Conservation (phyloP, 2,888 invertebrate genomes). For the Sesamia inferens region DNA sequence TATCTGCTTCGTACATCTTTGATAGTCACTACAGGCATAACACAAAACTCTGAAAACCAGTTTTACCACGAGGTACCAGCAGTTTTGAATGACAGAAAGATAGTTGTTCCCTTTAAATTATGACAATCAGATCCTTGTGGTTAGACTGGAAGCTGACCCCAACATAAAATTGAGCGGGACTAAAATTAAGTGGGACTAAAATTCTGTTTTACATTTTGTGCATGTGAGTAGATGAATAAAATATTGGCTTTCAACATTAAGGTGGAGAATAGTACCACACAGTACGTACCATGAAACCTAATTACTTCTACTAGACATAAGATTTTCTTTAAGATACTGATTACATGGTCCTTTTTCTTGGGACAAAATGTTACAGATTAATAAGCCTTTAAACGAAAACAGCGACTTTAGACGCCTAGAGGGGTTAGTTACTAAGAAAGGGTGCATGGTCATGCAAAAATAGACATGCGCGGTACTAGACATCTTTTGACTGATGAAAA, state of each 20-base stretch:
- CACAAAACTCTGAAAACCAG: not conserved
- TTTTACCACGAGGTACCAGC: not conserved
- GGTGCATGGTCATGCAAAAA: too few species aligned
- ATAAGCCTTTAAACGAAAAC: not conserved
- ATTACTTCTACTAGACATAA: too few species aligned
- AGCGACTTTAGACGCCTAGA: not conserved
- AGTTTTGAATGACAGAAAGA: not conserved
- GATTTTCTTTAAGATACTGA: not conserved
- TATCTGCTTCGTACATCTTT: not conserved
- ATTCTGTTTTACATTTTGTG: not conserved
- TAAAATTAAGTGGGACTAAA: too few species aligned
- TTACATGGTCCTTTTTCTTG: not conserved
- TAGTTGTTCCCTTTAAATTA: not conserved
- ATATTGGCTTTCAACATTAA: conserved; percentile 30
- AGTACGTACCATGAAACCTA: too few species aligned
- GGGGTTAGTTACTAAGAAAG: too few species aligned
- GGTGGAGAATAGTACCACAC: conserved; percentile 9
- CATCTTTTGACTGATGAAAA: not conserved
- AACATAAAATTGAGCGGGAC: too few species aligned
- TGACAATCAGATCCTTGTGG: not conserved
- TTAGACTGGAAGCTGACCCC: not conserved
- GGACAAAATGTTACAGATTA: not conserved
- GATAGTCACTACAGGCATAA: not conserved
- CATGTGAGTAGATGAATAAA: conserved; percentile 35
- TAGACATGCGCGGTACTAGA: too few species aligned